Evolutionary conservation across 2,888 invertebrate genomes (phyloP), one percentile per base, ranked within the genome.

Genomic region (Zaprionus lineosus): DNA sequence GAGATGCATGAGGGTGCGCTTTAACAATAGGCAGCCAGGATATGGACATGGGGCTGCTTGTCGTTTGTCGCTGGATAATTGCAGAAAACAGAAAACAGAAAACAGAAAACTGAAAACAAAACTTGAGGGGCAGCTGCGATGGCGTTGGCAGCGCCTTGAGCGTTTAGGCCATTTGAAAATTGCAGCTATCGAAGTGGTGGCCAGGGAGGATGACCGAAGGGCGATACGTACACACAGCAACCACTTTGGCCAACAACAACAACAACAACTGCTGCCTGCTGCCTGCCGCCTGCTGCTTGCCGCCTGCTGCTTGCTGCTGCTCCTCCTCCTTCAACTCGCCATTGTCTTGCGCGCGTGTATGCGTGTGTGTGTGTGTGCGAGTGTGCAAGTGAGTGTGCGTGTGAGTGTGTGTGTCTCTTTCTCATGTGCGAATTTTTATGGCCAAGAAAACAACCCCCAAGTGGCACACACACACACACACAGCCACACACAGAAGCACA

Each of bases 161-260:
- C 83, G 78, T 83, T 78, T 83, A 71, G 71, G 83, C 83, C 78
- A 78, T 78, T 78, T 78, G 78, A 78, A 78, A 78, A 79, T 83
- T 78, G 83, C 79, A 78, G 79, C 51, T 60, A 69, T 55, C 58
- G 33, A 29, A 60, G 57, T 11, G 21, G n/a, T n/a, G 47, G 51
- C 58, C 63, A 51, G 50, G 34, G 56, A 34, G 16, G 34, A 26
- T 33, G 9, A n/a, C n/a, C n/a, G n/a, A n/a, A n/a, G n/a, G n/a
- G n/a, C n/a, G n/a, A n/a, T n/a, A n/a, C n/a, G n/a, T n/a, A n/a
- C n/a, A n/a, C n/a, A n/a, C n/a, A n/a, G n/a, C n/a, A n/a, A n/a
- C n/a, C n/a, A n/a, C n/a, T n/a, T n/a, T n/a, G n/a, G n/a, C n/a
- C n/a, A n/a, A n/a, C n/a, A n/a, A n/a, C n/a, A n/a, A 47, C 59